Conservation (phyloP, 2,797 vertebrate species). For the Anabas testudineus region DNA sequence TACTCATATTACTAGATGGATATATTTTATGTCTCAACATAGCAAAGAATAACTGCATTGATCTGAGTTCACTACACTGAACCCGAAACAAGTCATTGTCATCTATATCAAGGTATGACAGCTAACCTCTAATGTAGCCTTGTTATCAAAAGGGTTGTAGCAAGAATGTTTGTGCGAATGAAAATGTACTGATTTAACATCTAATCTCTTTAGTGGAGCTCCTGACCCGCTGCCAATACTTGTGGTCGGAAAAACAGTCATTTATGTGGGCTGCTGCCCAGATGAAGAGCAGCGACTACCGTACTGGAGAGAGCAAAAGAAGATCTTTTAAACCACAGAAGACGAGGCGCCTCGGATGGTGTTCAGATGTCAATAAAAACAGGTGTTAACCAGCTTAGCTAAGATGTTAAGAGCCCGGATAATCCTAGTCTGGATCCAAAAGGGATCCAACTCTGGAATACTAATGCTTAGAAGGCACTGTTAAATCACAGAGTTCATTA, state of each 20-base stretch:
- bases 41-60: conserved; percentile 20
- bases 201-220: conserved; percentile 27
- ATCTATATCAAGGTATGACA: conserved; percentile 11
- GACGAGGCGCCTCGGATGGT: conserved; percentile 60
- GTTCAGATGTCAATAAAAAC: conserved; percentile 86
- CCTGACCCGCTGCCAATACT: conserved; percentile 33
- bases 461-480: conserved; percentile 74
- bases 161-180: conserved; percentile 32
- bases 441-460: conserved; percentile 78
- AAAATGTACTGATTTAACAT: conserved; percentile 22
- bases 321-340: conserved; percentile 68
- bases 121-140: conserved; percentile 12
- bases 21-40: conserved; percentile 59
- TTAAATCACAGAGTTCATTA: conserved; percentile 73
- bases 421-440: conserved; percentile 82
- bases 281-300: conserved; percentile 44
- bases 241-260: conserved; percentile 53
- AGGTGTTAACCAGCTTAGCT: conserved; percentile 87
- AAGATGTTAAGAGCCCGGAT: conserved; percentile 82
- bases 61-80: conserved; percentile 11
- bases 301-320: conserved; percentile 46
- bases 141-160: conserved; percentile 14
- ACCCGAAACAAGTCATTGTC: conserved; percentile 24
- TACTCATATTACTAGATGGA: conserved; percentile 6
- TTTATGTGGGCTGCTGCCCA: conserved; percentile 45